Evolutionary conservation across 2,888 invertebrate genomes (phyloP), one percentile per base, ranked within the genome.

Genomic region (Synergus gifuensis): DNA sequence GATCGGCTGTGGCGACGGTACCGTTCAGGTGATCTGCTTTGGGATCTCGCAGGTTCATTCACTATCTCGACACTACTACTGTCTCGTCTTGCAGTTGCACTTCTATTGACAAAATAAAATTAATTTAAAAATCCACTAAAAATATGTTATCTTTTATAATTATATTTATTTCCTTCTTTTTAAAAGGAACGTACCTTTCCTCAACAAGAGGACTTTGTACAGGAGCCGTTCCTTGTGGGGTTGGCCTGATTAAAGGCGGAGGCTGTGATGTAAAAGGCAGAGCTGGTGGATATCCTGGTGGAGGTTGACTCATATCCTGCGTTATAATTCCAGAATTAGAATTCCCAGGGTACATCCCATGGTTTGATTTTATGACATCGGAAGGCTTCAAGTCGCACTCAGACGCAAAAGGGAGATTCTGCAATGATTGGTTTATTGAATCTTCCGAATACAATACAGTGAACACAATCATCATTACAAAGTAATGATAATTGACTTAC

Each of bases 351-450:
- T 87, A 88, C 12, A 87, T 78, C 78, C 82, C 87, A 78, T 89
- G 90, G 80, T 81, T 90, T 81, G 91, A 89, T 82, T 92, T 91
- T 64, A 90, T 80, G 67, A 91, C 86, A 77, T 92, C 92, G 63
- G 91, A 90, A 66, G 94, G 93, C 89, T 94, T 94, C 85, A 95
- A 93, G 84, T 95, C 95, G 88, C 95, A 95, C 90, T 95, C 95
- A 54, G 95, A 92, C 46, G 95, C 95, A 91, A 95, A 95, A 76
- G 95, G 95, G 84, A 95, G 91, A 88, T 94, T 94, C 94, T 95
- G 89, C 80, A 93, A 89, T 62, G 9, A 79, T 54, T 62, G n/a
- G 81, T 44, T 46, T n/a, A 58, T n/a, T 9, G 44, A 54, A 54
- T 9, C 16, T 16, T 49, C 14, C 67, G 11, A 40, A 16, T 8